Evolutionary conservation across 2,888 invertebrate genomes (phyloP).

Genomic region (Protodeltote pygarga): DNA sequence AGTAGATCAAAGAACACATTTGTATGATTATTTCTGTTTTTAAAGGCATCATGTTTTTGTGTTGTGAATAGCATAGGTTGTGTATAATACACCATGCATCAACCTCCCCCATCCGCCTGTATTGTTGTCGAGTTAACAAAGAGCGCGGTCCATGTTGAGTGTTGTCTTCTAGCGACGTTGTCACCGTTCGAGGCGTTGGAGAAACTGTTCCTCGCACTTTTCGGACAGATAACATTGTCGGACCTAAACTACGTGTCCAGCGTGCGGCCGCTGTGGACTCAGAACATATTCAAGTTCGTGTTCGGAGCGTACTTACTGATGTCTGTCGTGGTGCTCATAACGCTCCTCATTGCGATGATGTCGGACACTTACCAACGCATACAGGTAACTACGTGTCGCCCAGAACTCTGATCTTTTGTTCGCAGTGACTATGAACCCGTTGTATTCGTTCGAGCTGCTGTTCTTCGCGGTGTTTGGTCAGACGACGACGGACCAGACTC

Average conservation of each 20-base stretch:
- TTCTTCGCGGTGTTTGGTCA: constrained; percentile 99
- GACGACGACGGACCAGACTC: constrained; percentile 92
- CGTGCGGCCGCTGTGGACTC: constrained; percentile 93
- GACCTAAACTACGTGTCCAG: constrained; percentile 92
- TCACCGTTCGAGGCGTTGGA: constrained; percentile 97
- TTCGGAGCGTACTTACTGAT: constrained; percentile 99
- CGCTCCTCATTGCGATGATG: constrained; percentile 99
- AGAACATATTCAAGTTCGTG: constrained; percentile 95
- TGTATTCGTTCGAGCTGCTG: constrained; percentile 98
- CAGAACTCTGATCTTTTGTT: constrained; percentile 80
- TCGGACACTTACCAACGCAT: constrained; percentile 99
- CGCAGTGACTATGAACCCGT: constrained; percentile 96
- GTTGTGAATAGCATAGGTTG: background rate
- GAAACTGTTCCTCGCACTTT: constrained; percentile 98
- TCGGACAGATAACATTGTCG: constrained; percentile 96
- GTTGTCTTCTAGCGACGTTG: constrained; percentile 91
- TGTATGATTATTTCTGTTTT: background rate
- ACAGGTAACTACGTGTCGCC: constrained; percentile 91
- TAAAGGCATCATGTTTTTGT: constrained; percentile 2
- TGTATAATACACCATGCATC: constrained; percentile 51
- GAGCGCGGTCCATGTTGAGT: constrained; percentile 79
- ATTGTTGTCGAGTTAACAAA: constrained; percentile 57
- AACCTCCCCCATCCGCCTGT: constrained; percentile 65
- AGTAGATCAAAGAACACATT: constrained; percentile 12
- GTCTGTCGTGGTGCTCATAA: constrained; percentile 98